These are phyloP conservation scores for Ciconia nigra DNA, from an alignment of 2,797 vertebrate genomes.

Conservation along the genomic window DNA sequence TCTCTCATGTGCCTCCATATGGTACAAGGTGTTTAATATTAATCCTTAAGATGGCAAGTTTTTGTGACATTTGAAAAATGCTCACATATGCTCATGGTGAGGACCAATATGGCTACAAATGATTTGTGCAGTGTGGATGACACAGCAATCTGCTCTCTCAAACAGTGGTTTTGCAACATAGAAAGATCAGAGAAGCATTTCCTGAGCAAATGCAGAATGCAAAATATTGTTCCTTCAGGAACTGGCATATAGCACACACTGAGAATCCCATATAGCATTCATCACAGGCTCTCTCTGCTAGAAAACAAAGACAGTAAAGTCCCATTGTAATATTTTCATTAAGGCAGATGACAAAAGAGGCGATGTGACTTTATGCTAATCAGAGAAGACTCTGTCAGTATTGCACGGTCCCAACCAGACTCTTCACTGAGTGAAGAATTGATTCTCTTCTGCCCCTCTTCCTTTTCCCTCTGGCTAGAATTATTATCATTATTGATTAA, in stretches of 20 bases:
- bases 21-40: conserved; percentile 28
- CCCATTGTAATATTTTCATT: not conserved
- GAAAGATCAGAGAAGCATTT: not conserved
- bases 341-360: not conserved
- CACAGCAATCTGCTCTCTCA: not conserved
- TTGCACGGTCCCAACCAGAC: not conserved
- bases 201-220: not conserved
- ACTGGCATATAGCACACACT: not conserved
- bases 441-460: not conserved
- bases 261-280: not conserved
- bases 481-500: not conserved
- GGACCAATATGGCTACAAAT: not conserved
- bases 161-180: not conserved
- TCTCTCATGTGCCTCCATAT: not conserved
- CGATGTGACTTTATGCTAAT: not conserved
- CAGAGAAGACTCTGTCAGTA: not conserved
- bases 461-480: not conserved
- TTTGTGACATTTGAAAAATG: conserved; percentile 41
- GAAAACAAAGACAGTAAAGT: not conserved
- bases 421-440: not conserved
- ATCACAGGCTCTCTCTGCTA: not conserved
- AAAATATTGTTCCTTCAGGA: conserved; percentile 2
- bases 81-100: conserved; percentile 37
- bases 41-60: not conserved
- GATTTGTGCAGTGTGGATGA: not conserved